These are phyloP conservation scores for Darevskia mixta DNA, from an alignment of 2,797 vertebrate species.

Conservation along the genomic window DNA sequence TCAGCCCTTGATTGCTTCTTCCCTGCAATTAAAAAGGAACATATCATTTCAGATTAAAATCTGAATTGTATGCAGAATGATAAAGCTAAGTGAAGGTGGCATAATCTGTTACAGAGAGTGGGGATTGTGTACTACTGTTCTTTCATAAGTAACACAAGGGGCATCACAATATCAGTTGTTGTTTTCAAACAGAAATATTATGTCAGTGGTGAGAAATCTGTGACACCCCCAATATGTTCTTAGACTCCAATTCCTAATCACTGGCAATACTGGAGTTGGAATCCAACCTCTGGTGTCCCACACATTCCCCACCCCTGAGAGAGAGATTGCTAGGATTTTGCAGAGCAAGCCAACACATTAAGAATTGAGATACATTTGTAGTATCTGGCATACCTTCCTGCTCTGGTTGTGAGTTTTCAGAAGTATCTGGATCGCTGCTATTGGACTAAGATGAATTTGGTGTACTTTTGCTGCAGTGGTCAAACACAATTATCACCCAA, in stretches of 20 bases:
- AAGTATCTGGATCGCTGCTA: background rate
- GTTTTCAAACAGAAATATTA: background rate
- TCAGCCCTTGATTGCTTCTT: background rate
- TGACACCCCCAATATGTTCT: no score
- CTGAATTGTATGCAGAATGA: background rate
- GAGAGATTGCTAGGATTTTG: background rate
- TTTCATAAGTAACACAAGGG: background rate
- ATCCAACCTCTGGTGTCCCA: no score
- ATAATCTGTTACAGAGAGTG: background rate
- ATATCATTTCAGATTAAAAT: background rate
- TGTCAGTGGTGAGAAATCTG: background rate
- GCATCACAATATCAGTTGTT: background rate
- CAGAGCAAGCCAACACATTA: background rate
- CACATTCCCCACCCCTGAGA: no score
- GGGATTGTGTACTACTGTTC: background rate
- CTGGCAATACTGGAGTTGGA: no score
- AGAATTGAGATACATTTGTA: background rate
- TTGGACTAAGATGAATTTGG: background rate
- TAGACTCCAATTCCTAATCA: no score
- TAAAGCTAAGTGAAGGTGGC: background rate
- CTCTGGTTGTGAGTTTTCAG: background rate
- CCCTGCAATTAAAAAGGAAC: conserved; percentile 13
- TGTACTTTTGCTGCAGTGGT: no score
- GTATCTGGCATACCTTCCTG: background rate
- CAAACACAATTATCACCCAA: background rate